Evolutionary conservation across 2,113 vertebrate genomes (phyloP).

Genomic region (Pelvicachromis taeniatus): DNA sequence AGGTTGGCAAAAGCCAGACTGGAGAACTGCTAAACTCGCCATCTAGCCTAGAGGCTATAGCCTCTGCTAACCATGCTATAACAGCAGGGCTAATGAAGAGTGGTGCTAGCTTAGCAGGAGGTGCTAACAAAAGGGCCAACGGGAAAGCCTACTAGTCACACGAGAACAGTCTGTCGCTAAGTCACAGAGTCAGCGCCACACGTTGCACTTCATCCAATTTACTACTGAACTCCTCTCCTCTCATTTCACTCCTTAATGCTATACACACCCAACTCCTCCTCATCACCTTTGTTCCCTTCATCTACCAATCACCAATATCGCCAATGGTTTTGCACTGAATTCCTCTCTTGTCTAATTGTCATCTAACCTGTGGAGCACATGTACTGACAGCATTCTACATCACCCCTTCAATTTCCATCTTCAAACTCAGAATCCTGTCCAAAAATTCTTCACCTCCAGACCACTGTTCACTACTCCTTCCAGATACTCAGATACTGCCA

Average conservation of each 20-base stretch:
- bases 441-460: neutral
- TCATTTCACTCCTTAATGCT: neutral
- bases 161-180: neutral
- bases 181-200: neutral
- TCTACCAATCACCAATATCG: neutral
- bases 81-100: neutral
- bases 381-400: neutral
- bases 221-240: neutral
- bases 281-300: neutral
- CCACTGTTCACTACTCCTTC: neutral
- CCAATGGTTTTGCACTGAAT: neutral
- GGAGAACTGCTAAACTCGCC: neutral
- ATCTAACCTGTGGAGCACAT: too few species aligned
- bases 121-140: neutral
- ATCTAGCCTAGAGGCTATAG: neutral
- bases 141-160: conserved; percentile 10
- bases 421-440: neutral
- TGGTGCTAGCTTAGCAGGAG: conserved; percentile 13
- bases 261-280: neutral
- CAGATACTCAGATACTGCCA: neutral
- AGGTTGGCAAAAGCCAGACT: neutral
- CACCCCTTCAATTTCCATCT: neutral
- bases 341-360: neutral
- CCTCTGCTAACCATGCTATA: neutral
- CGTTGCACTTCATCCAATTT: neutral